Evolutionary conservation across 1,140 invertebrate species (phyloP), one percentile per base, ranked within the genome.

Genomic region (Dinoponera quadriceps): DNA sequence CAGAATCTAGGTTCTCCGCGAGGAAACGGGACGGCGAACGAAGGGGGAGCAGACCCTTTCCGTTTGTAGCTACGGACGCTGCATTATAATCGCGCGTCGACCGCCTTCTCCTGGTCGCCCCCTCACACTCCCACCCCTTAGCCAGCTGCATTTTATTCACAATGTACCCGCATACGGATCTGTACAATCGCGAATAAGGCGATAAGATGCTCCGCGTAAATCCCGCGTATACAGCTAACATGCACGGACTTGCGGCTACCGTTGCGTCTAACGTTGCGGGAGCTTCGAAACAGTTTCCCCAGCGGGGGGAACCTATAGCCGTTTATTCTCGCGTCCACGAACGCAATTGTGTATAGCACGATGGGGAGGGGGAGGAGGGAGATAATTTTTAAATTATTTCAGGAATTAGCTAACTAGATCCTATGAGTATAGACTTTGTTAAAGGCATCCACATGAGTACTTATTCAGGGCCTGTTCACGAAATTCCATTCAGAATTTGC

Each of bases 1-100:
- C 88, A 88, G 90, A 91, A 90, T 91, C 87, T 88, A 90, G 87
- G 90, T 84, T 86, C 78, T 62, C 33, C 68, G 65, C 51, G 65
- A 60, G 57, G 54, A 83, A 85, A 84, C 82, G 85, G 72, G 86
- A 74, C 57, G 71, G 87, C 51, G 74, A 77, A 65, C 69, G 49
- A 73, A 25, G 68, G 65, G 78, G 75, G 65, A 84, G 60, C 63
- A 20, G 82, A 72, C 82, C 85, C 60, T 88, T 90, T 88, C 80
- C 85, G 51, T 84, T 57, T 62, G 62, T n/a, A 81, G 85, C 77
- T 86, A 86, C 88, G 82, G 75, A 22, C 72, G 78, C 86, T 88
- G 87, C 83, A 88, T 88, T 85, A 88, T 88, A 88, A 88, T 88
- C 83, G 72, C 66, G 14, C 63, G 48, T 38, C 59, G 29, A 60